phyloP scores from a whole-genome alignment of 1,140 invertebrate species.

The Cotesia vestalis region DNA sequence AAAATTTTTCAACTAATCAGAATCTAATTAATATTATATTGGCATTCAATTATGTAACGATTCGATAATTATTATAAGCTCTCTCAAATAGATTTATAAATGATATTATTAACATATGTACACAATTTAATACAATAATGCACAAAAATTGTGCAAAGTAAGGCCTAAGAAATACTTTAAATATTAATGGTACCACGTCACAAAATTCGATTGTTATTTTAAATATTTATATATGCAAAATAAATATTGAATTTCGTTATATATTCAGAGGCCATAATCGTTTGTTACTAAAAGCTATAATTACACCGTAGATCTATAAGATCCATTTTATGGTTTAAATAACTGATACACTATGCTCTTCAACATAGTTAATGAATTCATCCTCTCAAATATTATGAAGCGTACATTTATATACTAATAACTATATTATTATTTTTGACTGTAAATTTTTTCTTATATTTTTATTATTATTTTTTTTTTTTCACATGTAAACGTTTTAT shows the following conservation, averaged over 20 bases:
- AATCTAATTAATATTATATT: slow-evolving; percentile 18
- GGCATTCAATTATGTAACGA: slow-evolving; percentile 15
- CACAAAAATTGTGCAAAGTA: slow-evolving; percentile 32
- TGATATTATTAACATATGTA: slow-evolving; percentile 31
- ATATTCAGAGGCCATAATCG: background rate
- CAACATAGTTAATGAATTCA: slow-evolving; percentile 15
- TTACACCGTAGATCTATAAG: slow-evolving; percentile 9
- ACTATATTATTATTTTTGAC: slow-evolving; percentile 2
- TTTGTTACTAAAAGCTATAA: background rate
- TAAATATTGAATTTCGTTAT: slow-evolving; percentile 1
- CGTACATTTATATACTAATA: background rate
- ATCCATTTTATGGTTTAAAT: background rate
- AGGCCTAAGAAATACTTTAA: slow-evolving; percentile 32
- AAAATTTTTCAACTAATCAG: background rate
- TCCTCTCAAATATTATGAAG: background rate
- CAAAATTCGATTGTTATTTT: background rate
- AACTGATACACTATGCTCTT: too few species aligned
- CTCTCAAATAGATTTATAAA: slow-evolving; percentile 18
- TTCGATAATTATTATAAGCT: background rate
- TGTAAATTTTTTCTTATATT: background rate
- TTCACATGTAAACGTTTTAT: slow-evolving; percentile 28
- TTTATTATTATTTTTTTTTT: slow-evolving; percentile 6
- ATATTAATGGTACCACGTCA: background rate
- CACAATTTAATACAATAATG: slow-evolving; percentile 37
- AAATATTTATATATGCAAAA: slow-evolving; percentile 7